phyloP scores from a whole-genome alignment of 2,797 vertebrate genomes.

The Myotis vivesi region DNA sequence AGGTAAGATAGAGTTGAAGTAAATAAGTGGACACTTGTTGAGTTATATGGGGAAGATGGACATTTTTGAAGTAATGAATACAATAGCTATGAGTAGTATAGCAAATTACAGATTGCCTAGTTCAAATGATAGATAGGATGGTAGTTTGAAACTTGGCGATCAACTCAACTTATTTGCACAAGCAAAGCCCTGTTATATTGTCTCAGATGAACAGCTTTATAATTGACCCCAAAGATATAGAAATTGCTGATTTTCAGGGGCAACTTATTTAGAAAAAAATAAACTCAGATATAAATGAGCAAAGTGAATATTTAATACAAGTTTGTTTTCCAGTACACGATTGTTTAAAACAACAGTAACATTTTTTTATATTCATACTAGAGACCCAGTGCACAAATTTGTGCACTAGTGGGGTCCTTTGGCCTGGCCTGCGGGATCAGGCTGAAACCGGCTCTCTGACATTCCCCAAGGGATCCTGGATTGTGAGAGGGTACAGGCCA shows the following conservation, averaged over 20 bases:
- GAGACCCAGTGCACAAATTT: no score
- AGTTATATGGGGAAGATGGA: not conserved
- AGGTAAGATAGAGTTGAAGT: not conserved
- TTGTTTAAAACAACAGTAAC: conserved; percentile 16
- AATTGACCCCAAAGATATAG: not conserved
- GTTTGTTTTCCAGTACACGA: not conserved
- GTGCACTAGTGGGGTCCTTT: no score
- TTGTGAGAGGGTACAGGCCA: no score
- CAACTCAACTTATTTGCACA: not conserved
- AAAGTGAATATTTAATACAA: not conserved
- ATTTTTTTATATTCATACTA: not conserved
- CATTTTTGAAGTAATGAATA: not conserved
- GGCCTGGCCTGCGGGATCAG: no score
- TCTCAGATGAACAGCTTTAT: not conserved
- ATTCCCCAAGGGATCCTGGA: no score
- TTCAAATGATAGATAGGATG: not conserved
- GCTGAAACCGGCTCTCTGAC: no score
- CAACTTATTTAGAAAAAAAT: not conserved
- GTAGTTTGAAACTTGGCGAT: not conserved
- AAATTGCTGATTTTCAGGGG: not conserved
- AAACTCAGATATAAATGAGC: not conserved
- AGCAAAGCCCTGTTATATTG: not conserved
- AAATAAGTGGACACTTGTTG: not conserved
- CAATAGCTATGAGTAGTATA: not conserved
- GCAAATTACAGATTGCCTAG: not conserved